Base-by-base conservation (phyloP, 2,888 invertebrate genomes). In the Xestia ashworthii region DNA sequence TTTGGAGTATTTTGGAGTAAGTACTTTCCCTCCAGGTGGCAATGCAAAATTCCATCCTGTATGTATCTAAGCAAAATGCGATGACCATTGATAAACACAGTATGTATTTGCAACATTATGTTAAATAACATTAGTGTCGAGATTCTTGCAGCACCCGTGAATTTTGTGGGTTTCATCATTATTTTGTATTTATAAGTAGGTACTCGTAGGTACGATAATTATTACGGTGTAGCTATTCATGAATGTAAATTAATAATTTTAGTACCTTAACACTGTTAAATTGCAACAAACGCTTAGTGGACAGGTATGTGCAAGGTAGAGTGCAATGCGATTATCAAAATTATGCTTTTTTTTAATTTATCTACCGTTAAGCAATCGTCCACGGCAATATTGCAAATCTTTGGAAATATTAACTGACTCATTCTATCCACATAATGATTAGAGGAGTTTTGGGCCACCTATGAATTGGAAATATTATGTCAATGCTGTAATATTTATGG, bases 401-500 rank as follows among this genome's bases (percentile, higher is more conserved):
- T 71, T 46, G 14, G 69, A 80, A 79, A 72, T 68, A 50, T 6
- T 48, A 46, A 73, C 25, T 46, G 14, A 74, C 22, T 71, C 67
- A 53, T 83, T 75, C 78, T 58, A 48, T 83, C 66, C 65, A 65
- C 68, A 55, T 79, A 79, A 38, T 68, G 5, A 69, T 69, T 38
- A 38, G 16, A 68, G 65, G 70, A 55, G 6, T 73, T 71, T 46
- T 44, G n/a, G 12, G 32, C 50, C 44, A 46, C 16, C 22, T 53
- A 50, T 68, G 46, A 67, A 58, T 80, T 64, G 12, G 64, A 66
- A 84, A 70, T 76, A 22, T 25, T 58, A 25, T 69, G 25, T 50
- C 19, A 58, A 69, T 86, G 74, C 68, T 50, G 73, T 86, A 81
- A 86, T 71, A 68, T 70, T 70, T 85, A 83, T 70, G 22, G 60